phyloP scores from a whole-genome alignment of 2,113 vertebrate species.

The Sturnira hondurensis region DNA sequence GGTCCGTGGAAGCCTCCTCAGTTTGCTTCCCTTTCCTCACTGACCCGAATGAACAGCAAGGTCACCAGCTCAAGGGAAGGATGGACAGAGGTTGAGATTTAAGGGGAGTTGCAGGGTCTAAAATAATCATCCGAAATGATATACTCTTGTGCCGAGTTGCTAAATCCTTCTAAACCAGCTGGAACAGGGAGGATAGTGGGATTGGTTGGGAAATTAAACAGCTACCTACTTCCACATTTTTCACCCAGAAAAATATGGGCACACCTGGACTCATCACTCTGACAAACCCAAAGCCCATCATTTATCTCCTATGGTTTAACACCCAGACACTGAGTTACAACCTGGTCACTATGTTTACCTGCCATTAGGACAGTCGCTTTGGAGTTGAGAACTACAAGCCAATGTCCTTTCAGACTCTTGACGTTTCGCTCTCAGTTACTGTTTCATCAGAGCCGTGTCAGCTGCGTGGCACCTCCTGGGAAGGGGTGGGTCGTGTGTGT shows the following conservation, averaged over 20 bases:
- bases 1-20: neutral
- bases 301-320: neutral
- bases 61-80: neutral
- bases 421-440: slow-evolving; percentile 24
- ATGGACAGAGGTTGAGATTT: neutral
- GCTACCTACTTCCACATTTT: slow-evolving; percentile 9
- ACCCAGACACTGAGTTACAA: neutral
- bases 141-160: neutral
- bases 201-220: slow-evolving; percentile 41
- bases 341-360: slow-evolving; percentile 5
- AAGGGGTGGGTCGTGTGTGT: neutral
- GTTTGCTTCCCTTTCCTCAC: neutral
- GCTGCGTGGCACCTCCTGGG: neutral
- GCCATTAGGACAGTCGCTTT: neutral
- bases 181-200: neutral
- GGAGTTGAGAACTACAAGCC: neutral
- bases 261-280: neutral
- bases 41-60: neutral
- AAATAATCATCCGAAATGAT: neutral
- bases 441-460: neutral
- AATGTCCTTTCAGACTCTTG: slow-evolving; percentile 21
- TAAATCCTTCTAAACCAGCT: neutral
- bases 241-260: neutral
- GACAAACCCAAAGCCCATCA: neutral
- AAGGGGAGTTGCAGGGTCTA: neutral